Evolutionary conservation across 2,888 invertebrate genomes (phyloP).

Genomic region (Polietes domitor): DNA sequence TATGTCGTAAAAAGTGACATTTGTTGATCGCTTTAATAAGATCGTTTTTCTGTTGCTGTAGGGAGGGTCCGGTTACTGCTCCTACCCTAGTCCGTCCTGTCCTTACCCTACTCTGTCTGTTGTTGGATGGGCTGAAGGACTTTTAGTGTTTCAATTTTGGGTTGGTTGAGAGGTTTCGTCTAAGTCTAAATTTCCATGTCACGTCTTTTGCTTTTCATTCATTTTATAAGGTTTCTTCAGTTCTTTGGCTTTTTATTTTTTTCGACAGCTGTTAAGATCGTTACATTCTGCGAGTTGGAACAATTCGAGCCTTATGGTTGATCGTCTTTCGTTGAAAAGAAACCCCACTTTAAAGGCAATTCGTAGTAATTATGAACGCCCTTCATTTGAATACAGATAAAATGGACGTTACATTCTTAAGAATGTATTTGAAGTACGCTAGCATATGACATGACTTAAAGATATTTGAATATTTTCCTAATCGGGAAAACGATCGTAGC

Average conservation of each 20-base stretch:
- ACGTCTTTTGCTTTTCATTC: slow-evolving; percentile 7
- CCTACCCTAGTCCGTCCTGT: slow-evolving; percentile 47
- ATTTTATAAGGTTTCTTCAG: slow-evolving; percentile 31
- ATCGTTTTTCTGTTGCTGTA: slow-evolving; percentile 30
- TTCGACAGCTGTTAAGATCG: slow-evolving; percentile 59
- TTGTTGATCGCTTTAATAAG: slow-evolving; percentile 49
- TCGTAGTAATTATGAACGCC: neutral
- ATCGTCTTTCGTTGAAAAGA: slow-evolving; percentile 28
- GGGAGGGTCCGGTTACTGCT: slow-evolving; percentile 29
- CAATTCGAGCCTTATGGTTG: slow-evolving; percentile 36
- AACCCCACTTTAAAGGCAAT: slow-evolving; percentile 43
- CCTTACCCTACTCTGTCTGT: slow-evolving; percentile 9
- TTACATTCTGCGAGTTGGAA: slow-evolving; percentile 44
- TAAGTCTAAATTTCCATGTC: slow-evolving; percentile 52
- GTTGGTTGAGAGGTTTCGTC: slow-evolving; percentile 55
- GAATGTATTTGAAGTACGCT: neutral
- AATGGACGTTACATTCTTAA: slow-evolving; percentile 22
- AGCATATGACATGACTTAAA: neutral
- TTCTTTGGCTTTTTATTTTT: slow-evolving; percentile 45
- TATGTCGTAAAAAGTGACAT: slow-evolving; percentile 36
- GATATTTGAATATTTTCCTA: neutral
- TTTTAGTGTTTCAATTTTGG: slow-evolving; percentile 27
- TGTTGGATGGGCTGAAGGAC: slow-evolving; percentile 10
- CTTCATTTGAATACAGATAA: slow-evolving; percentile 2
- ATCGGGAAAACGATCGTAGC: no score